A percentile compares a stretch with the other conserved stretches of the same genome.
Conservation (phyloP, 1,140 invertebrate species). For the Drosophila sp. region DNA sequence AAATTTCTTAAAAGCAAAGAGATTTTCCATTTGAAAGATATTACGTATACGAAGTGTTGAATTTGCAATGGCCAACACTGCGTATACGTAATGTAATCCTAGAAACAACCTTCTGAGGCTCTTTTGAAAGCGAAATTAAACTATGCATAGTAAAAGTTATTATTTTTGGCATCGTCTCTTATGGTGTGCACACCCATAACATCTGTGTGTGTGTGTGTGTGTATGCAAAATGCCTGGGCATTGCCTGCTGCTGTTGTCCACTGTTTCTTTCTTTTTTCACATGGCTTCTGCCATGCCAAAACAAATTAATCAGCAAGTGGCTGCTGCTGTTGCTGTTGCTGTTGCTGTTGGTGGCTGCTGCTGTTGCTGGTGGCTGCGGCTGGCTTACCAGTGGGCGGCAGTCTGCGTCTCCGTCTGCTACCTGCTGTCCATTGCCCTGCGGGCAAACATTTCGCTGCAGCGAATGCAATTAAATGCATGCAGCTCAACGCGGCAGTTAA, state of each 20-base stretch:
- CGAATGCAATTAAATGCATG: conserved; percentile 76
- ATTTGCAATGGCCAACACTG: background rate
- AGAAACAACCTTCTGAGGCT: background rate
- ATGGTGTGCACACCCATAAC: background rate
- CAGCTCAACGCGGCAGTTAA: conserved; percentile 70
- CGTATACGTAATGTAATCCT: background rate
- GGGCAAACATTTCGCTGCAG: conserved; percentile 50
- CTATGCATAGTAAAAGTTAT: background rate
- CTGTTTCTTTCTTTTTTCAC: background rate
- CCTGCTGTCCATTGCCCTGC: conserved; percentile 62
- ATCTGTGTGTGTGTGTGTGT: background rate
- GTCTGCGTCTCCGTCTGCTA: conserved; percentile 35
- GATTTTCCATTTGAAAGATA: background rate
- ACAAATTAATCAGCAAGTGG: conserved; percentile 47
- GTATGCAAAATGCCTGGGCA: conserved; percentile 7
- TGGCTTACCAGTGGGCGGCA: conserved; percentile 13
- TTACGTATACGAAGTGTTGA: background rate
- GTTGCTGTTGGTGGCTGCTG: conserved; percentile 4
- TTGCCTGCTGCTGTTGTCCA: background rate
- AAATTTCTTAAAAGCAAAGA: background rate
- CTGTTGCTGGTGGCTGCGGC: background rate
- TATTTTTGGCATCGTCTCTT: background rate
- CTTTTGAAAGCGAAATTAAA: background rate
- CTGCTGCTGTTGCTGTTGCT: conserved; percentile 5
- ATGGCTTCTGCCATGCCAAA: conserved; percentile 29